Evolutionary conservation across 2,888 invertebrate genomes (phyloP).

Genomic region (Brachynemurus nebulosus): DNA sequence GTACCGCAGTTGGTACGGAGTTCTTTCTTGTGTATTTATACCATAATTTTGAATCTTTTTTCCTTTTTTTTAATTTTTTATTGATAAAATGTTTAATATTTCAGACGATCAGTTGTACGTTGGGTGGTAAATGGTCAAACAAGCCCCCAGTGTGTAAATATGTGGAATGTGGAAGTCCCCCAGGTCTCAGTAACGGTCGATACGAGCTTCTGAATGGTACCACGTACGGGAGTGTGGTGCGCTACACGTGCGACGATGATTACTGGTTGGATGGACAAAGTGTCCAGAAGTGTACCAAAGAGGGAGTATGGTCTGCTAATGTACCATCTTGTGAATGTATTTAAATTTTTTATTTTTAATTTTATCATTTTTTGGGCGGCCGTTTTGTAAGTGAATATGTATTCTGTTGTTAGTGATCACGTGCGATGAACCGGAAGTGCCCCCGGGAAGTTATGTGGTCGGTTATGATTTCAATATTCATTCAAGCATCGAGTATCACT

Average conservation of each 20-base stretch:
- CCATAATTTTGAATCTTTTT: too few relatives aligned
- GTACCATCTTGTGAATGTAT: conserved; percentile 76
- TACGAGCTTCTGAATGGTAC: conserved; percentile 60
- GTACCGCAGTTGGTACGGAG: too few relatives aligned
- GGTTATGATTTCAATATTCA: conserved; percentile 83
- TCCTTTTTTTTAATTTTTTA: too few relatives aligned
- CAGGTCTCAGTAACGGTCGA: conserved; percentile 61
- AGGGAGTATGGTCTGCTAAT: conserved; percentile 78
- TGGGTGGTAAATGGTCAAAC: conserved; percentile 75
- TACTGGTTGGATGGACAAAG: conserved; percentile 67
- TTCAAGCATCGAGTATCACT: conserved; percentile 75
- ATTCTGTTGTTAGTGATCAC: conserved; percentile 60
- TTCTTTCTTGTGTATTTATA: too few relatives aligned
- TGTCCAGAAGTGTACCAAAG: conserved; percentile 58
- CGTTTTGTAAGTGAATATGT: not conserved
- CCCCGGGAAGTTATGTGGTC: conserved; percentile 72
- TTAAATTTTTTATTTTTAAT: conserved; percentile 21
- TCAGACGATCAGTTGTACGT: conserved; percentile 67
- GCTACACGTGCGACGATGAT: conserved; percentile 68
- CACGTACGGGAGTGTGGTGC: conserved; percentile 63
- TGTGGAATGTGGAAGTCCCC: conserved; percentile 75
- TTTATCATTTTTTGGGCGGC: not conserved
- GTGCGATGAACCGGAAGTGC: conserved; percentile 76
- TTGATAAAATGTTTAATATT: too few relatives aligned
- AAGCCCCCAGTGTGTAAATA: conserved; percentile 70